Evolutionary conservation across 2,113 vertebrate genomes (phyloP), one percentile per base, ranked within the genome.

Genomic region (Ancistrus triradiatus): DNA sequence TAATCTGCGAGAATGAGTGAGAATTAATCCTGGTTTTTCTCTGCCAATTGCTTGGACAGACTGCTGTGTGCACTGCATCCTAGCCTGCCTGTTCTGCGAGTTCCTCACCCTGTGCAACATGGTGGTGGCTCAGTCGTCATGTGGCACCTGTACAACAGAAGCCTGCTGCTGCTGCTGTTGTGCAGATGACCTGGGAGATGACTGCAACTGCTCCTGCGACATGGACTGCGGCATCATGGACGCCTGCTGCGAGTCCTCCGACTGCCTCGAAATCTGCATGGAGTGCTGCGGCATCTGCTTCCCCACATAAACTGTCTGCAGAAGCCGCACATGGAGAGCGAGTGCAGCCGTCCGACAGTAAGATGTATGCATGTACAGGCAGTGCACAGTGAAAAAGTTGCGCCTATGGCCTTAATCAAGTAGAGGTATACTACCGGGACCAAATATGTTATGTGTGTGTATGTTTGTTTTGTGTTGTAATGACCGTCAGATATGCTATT

Each of bases 251-350:
- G 94, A 98, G 83, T 98, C 94, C 15, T 92, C 95, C 7, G 96
- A 99, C 84, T 99, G 95, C 78, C 85, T 99, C 85, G 96, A 99
- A 85, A 97, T 98, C 85, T 99, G 96, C 75, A 98, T 98, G 94
- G 96, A 98, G 83, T 99, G 95, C 85, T 99, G 96, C 66, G 96
- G 95, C 35, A 98, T 99, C 85, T 99, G 96, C 81, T 98, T 98
- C 79, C 96, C 95, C 31, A 95, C 95, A 59, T 98, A 88, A 87
- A 77, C 44, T 4, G 25, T 27, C n/a, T 2, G 19, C 2, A 7
- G 46, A 31, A 31, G 27, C 3, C 3, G 27, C 27, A 31, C 27
- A 31, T 7, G 27, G 7, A 7, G 27, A 4, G n/a, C n/a, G n/a
- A 7, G 27, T 31, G 27, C 27, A 3, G 3, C 3, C 7, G 59